Percentiles rank a stretch among this genome's conserved stretches.
These are phyloP conservation scores for Pseudomyrmex gracilis DNA, from an alignment of 1,140 invertebrate species.

Conservation along the genomic window DNA sequence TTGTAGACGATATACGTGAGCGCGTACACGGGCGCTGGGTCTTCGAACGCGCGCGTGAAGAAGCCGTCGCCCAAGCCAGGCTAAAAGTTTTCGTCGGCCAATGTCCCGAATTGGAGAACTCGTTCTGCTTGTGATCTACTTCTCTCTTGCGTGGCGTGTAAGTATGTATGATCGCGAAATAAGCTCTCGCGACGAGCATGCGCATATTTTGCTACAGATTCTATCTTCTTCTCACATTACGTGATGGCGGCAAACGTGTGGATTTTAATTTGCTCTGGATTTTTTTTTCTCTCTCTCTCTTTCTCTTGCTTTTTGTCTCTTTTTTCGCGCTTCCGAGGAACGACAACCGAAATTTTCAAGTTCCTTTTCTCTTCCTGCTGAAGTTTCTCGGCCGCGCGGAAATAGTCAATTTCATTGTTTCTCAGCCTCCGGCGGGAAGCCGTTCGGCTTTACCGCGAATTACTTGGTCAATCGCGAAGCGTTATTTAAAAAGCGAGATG, in stretches of 20 bases:
- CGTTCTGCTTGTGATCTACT: conserved; percentile 52
- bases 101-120: conserved; percentile 37
- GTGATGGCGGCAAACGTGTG: neutral
- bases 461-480: conserved; percentile 45
- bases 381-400: conserved; percentile 11
- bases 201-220: neutral
- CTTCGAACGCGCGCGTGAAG: conserved; percentile 30
- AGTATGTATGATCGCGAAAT: neutral
- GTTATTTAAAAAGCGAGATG: neutral
- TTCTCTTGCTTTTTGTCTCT: neutral
- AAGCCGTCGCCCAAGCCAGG: conserved; percentile 39
- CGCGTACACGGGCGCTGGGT: neutral
- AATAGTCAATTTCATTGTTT: conserved; percentile 55
- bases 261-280: neutral
- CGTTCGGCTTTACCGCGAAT: conserved; percentile 43
- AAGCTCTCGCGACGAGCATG: neutral
- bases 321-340: neutral
- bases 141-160: conserved; percentile 9
- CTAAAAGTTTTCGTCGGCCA: conserved; percentile 48
- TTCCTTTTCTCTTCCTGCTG: conserved; percentile 45
- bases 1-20: neutral
- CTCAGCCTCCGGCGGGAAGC: conserved; percentile 12
- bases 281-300: neutral
- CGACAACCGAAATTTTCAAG: conserved; percentile 49
- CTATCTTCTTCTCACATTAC: neutral